These are phyloP conservation scores for Luidia sarsii DNA, from an alignment of 53 echinoderm and acorn worm genomes.

Conservation along the genomic window DNA sequence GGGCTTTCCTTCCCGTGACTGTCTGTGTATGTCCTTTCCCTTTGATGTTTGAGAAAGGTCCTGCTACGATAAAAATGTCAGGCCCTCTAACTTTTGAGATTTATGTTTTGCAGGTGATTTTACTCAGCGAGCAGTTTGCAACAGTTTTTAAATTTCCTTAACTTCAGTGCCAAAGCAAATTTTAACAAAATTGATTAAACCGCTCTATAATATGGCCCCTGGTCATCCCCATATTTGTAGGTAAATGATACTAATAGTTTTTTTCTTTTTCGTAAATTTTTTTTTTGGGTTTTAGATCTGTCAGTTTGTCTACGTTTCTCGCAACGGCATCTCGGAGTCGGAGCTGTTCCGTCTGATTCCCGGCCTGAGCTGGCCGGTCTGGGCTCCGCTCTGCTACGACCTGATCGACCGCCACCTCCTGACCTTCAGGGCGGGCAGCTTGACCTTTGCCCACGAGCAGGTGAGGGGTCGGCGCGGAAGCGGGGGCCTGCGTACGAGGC, in stretches of 20 bases:
- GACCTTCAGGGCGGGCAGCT: constrained; percentile 67
- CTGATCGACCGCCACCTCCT: constrained; percentile 77
- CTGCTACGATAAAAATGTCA: no score
- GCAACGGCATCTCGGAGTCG: constrained; percentile 84
- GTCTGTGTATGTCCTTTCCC: no score
- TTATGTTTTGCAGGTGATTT: no score
- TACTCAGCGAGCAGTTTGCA: no score
- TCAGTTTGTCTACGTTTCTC: constrained; percentile 69
- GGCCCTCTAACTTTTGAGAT: no score
- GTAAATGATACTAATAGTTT: neutral
- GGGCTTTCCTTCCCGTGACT: no score
- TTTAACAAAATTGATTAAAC: no score
- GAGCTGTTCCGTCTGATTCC: constrained; percentile 82
- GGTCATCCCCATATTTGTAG: neutral
- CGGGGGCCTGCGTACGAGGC: no score
- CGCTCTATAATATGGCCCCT: neutral
- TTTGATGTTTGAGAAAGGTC: no score
- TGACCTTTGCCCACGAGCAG: constrained; percentile 82
- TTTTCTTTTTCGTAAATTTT: neutral
- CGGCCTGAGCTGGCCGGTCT: constrained; percentile 77
- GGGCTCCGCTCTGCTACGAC: constrained; percentile 80
- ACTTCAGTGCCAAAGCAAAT: no score
- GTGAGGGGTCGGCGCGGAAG: no score
- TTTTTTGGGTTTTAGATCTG: constrained; percentile 58
- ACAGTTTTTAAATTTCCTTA: no score